A percentile compares a stretch with the other conserved stretches of the same genome.
Conservation (phyloP, 2,113 vertebrate species). For the Gavia stellata region DNA sequence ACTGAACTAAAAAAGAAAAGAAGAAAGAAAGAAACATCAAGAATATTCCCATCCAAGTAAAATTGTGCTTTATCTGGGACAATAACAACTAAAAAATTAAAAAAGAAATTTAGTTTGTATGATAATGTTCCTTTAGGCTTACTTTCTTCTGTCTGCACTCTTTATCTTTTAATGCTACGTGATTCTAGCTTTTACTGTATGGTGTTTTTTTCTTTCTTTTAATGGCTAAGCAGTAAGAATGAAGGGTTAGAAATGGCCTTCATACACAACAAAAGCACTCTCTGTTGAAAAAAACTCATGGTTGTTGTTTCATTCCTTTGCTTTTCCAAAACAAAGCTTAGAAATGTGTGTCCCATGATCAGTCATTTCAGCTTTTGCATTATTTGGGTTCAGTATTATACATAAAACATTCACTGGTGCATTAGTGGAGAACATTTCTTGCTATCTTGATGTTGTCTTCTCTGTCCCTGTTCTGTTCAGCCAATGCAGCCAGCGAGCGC, state of each 20-base stretch:
- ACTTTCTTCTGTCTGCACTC: neutral
- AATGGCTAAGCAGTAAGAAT: neutral
- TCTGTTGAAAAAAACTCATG: neutral
- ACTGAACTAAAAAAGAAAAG: neutral
- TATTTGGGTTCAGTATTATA: neutral
- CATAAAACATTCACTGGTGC: neutral
- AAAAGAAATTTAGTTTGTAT: slow-evolving; percentile 26
- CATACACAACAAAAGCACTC: neutral
- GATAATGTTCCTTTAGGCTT: slow-evolving; percentile 30
- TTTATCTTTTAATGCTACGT: neutral
- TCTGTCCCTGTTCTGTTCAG: neutral
- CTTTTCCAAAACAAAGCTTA: neutral
- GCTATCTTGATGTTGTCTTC: neutral
- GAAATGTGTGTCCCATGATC: neutral
- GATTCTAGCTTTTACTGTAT: neutral
- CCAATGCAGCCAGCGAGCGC: accelerated
- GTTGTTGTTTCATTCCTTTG: neutral
- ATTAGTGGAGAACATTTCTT: neutral
- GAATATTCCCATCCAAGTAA: neutral
- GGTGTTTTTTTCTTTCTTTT: neutral
- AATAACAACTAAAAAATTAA: slow-evolving; percentile 38
- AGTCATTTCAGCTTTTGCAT: neutral
- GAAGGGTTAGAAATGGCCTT: neutral
- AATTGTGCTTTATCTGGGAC: neutral
- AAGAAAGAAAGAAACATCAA: neutral